phyloP scores from a whole-genome alignment of 2,888 invertebrate species.

The Ligdia adustata region DNA sequence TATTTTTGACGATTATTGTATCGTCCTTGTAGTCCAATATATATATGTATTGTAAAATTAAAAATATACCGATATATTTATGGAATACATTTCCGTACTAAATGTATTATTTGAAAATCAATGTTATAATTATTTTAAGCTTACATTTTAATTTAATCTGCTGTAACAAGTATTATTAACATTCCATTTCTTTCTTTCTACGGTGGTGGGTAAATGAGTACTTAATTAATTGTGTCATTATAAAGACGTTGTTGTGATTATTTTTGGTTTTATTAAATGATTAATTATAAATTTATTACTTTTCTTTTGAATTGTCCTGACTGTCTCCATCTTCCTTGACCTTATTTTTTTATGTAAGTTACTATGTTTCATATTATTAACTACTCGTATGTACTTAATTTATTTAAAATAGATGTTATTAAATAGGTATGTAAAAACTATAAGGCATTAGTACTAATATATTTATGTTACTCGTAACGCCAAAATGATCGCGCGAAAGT shows the following conservation, averaged over 20 bases:
- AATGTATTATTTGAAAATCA: no score
- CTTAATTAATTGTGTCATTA: constrained; percentile 59
- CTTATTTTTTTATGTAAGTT: constrained; percentile 6
- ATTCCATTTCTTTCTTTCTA: constrained; percentile 43
- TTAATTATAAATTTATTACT: constrained; percentile 59
- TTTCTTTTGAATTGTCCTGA: constrained; percentile 52
- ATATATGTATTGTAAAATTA: no score
- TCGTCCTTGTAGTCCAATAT: no score
- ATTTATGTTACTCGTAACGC: no score
- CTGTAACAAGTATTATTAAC: constrained; percentile 35
- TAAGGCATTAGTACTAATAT: no score
- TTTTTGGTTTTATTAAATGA: constrained; percentile 78
- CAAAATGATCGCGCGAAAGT: constrained; percentile 53
- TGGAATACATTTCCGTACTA: no score
- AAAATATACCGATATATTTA: no score
- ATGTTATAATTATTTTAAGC: no score
- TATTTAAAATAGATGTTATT: not conserved
- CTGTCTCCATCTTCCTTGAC: constrained; percentile 26
- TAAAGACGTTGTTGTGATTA: constrained; percentile 56
- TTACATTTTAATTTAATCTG: constrained; percentile 15
- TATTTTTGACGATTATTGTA: no score
- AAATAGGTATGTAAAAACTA: no score
- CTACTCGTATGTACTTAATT: not conserved
- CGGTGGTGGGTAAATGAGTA: constrained; percentile 68
- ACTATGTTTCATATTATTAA: not conserved